Evolutionary conservation across 53 echinoderm and acorn worm species (phyloP).

Genomic region (Crossaster papposus): DNA sequence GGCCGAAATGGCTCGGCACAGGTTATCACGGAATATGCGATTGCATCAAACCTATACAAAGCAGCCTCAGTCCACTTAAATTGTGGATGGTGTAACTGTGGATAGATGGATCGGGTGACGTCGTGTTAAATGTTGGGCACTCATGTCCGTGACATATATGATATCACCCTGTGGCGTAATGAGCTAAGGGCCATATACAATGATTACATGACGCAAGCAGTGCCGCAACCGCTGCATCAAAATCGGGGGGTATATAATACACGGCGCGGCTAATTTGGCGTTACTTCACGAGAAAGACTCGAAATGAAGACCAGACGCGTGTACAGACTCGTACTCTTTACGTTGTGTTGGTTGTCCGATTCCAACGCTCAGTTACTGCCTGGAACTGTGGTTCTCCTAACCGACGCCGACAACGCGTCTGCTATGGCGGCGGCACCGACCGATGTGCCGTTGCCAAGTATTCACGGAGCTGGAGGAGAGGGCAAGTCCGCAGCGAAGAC

Average conservation of each 20-base stretch:
- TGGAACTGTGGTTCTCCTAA: background rate
- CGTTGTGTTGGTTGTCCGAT: background rate
- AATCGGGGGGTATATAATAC: background rate
- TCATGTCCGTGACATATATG: too few species aligned
- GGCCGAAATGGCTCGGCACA: too few species aligned
- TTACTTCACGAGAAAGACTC: background rate
- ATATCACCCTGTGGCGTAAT: too few species aligned
- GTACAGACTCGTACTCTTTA: background rate
- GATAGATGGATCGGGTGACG: too few species aligned
- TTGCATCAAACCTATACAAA: too few species aligned
- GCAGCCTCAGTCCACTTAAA: too few species aligned
- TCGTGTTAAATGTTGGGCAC: too few species aligned
- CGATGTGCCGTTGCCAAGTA: too few species aligned
- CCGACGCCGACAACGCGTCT: background rate
- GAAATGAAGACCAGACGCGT: background rate
- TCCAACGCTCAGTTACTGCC: background rate
- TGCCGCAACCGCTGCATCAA: background rate
- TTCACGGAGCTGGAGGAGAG: background rate
- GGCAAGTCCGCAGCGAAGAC: conserved; percentile 5
- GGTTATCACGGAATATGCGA: too few species aligned
- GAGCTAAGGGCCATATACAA: too few species aligned
- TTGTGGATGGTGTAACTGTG: too few species aligned
- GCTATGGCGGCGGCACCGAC: background rate
- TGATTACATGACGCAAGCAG: background rate
- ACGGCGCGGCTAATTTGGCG: background rate